Evolutionary conservation across 2,888 invertebrate genomes (phyloP).

Genomic region (Scrobipalpa atriplicella): DNA sequence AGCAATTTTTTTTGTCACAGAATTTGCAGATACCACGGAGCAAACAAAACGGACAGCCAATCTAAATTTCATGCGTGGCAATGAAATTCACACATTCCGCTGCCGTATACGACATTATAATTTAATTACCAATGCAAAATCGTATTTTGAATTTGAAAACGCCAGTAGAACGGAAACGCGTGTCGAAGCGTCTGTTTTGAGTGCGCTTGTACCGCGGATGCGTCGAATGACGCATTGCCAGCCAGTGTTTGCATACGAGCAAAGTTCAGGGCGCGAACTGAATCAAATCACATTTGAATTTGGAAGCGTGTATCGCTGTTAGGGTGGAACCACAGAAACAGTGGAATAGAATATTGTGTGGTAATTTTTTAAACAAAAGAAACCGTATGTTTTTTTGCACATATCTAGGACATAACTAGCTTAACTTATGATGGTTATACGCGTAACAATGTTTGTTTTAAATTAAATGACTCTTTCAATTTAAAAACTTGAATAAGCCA

Average conservation of each 20-base stretch:
- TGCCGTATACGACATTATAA: constrained; percentile 7
- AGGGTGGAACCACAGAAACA: neutral
- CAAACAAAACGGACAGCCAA: neutral
- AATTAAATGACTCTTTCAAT: too few species aligned
- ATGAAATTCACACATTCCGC: constrained; percentile 8
- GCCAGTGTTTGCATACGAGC: constrained; percentile 8
- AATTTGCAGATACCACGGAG: neutral
- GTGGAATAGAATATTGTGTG: too few species aligned
- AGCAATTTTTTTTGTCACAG: too few species aligned
- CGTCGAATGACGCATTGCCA: neutral
- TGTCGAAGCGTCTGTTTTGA: neutral
- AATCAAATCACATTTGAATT: constrained; percentile 15
- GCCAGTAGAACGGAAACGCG: neutral
- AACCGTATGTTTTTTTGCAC: too few species aligned
- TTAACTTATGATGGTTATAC: too few species aligned
- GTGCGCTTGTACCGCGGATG: neutral
- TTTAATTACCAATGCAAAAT: constrained; percentile 2
- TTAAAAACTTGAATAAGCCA: too few species aligned
- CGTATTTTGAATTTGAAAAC: neutral
- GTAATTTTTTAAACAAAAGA: too few species aligned
- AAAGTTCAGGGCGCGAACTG: constrained; percentile 8
- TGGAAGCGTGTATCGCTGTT: neutral
- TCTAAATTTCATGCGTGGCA: neutral
- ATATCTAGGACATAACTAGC: too few species aligned
- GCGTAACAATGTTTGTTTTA: too few species aligned